Percentiles rank a stretch among this genome's conserved stretches.
Conservation (phyloP, 2,888 invertebrate species). For the Mesoligia furuncula region DNA sequence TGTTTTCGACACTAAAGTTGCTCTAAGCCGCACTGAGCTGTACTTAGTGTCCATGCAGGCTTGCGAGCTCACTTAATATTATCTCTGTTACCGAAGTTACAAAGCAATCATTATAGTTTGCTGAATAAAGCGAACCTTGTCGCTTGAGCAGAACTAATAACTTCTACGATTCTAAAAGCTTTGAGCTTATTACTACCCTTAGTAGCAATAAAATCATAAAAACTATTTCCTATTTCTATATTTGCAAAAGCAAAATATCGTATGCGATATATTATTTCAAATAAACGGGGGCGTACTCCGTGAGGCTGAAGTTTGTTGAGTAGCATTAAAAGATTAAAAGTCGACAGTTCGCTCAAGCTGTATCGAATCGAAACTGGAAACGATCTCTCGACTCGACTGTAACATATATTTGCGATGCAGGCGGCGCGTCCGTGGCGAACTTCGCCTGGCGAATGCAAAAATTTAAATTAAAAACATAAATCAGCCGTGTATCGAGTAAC, state of each 20-base stretch:
- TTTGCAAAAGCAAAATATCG: constrained; percentile 50
- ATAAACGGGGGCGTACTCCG: constrained; percentile 76
- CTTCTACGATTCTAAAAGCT: constrained; percentile 29
- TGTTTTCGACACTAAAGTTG: constrained; percentile 85
- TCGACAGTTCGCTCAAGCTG: constrained; percentile 87
- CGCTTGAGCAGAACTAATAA: constrained; percentile 17
- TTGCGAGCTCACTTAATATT: constrained; percentile 80
- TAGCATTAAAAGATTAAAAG: constrained; percentile 90
- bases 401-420: constrained; percentile 90
- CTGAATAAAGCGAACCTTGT: constrained; percentile 26
- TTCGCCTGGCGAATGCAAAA: constrained; percentile 90
- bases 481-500: constrained; percentile 90
- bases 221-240: constrained; percentile 38
- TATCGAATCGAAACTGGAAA: constrained; percentile 86
- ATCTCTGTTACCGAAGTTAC: constrained; percentile 76
- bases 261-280: constrained; percentile 72
- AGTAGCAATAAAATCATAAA: constrained; percentile 19
- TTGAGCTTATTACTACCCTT: neutral
- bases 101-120: constrained; percentile 73
- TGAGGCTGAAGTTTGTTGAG: constrained; percentile 85
- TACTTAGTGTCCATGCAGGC: constrained; percentile 80
- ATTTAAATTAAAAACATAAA: constrained; percentile 91
- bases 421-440: constrained; percentile 88
- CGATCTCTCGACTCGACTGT: constrained; percentile 84
- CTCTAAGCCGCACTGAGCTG: constrained; percentile 84